Conservation (phyloP, 2,797 vertebrate genomes). For the Hydrocynus forskahlii region DNA sequence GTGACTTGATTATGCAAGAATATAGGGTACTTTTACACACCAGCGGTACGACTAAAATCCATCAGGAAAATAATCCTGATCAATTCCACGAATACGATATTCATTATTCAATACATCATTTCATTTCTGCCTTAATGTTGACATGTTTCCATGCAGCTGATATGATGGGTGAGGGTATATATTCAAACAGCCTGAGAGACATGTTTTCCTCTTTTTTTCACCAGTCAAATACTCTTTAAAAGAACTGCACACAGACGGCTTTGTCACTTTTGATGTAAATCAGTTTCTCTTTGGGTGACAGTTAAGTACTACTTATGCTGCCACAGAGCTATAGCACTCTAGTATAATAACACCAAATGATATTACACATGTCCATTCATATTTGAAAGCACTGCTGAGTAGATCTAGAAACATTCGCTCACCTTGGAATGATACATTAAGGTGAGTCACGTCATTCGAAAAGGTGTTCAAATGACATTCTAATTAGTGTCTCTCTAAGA, state of each 20-base stretch:
- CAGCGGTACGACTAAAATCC: too few relatives aligned
- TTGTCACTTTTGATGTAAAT: not conserved
- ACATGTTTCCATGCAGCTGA: not conserved
- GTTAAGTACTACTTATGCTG: not conserved
- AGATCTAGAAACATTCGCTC: too few relatives aligned
- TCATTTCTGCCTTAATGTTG: not conserved
- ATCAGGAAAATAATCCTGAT: not conserved
- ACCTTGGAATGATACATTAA: not conserved
- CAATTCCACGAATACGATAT: not conserved
- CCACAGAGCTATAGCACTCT: not conserved
- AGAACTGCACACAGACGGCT: not conserved
- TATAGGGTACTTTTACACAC: not conserved
- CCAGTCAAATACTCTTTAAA: conserved; percentile 11
- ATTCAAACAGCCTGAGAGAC: not conserved
- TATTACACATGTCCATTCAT: not conserved
- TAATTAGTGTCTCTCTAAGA: too few relatives aligned
- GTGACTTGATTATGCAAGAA: not conserved
- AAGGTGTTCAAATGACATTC: not conserved
- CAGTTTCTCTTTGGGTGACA: not conserved
- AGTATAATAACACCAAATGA: not conserved
- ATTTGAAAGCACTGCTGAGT: not conserved
- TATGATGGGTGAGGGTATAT: not conserved
- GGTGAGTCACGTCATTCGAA: not conserved
- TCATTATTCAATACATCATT: not conserved
- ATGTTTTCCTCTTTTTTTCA: not conserved